phyloP scores from a whole-genome alignment of 2,888 invertebrate genomes.

The Aphrophora alni region DNA sequence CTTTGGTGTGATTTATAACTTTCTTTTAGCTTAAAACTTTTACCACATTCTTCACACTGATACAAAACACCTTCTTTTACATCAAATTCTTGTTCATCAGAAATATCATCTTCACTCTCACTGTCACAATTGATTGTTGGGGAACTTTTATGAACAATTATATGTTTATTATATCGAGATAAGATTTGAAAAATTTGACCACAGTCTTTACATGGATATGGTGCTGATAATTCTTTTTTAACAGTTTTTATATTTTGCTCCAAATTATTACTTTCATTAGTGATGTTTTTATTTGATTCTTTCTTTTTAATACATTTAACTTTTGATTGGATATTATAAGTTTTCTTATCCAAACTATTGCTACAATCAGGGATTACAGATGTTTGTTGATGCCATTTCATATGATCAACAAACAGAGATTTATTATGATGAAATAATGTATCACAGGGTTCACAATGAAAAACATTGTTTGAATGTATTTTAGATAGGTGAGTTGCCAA shows the following conservation, averaged over 20 bases:
- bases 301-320: neutral
- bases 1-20: constrained; percentile 58
- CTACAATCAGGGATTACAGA: neutral
- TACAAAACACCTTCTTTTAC: constrained; percentile 13
- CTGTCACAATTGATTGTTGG: neutral
- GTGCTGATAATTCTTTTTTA: neutral
- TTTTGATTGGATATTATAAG: neutral
- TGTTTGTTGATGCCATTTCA: neutral
- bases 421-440: constrained; percentile 37
- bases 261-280: neutral
- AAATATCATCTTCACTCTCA: neutral
- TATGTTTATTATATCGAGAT: neutral
- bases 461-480: constrained; percentile 56
- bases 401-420: neutral
- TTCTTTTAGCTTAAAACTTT: constrained; percentile 26
- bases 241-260: neutral
- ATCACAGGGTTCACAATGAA: constrained; percentile 60
- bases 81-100: neutral
- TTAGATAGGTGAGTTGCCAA: constrained; percentile 55
- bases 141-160: neutral
- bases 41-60: constrained; percentile 26
- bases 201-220: neutral
- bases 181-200: neutral
- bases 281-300: neutral
- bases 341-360: neutral